Base-by-base conservation (phyloP, 2,113 vertebrate species). In the Daphoenositta chrysoptera region DNA sequence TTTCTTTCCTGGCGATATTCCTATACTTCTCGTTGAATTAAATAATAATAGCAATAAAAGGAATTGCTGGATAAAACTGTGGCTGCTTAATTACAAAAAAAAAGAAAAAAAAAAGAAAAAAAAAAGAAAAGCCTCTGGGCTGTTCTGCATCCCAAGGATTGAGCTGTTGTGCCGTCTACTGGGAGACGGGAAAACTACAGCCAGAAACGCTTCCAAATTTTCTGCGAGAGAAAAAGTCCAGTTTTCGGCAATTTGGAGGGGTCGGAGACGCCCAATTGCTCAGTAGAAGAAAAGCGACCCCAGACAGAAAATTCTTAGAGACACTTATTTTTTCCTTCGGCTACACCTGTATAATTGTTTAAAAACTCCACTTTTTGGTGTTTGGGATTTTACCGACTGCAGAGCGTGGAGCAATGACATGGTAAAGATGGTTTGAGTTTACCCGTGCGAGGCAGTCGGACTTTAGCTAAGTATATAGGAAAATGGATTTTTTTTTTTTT, bases 101-200 rank as follows among this genome's bases (percentile, higher is more conserved):
- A 91, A 95, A n/a, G n/a, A n/a, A 84, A 56, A 58, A 37, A 30
- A 24, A 84, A 88, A 64, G 79, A 83, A 89, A 86, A 58, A 9
- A 18, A 51, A 87, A 47, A 80, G 73, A 57, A 83, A 96, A 76
- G 85, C 79, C 21, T 39, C 64, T 54, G 47, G 84, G 51, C 51
- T 73, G 92, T 75, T 96, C 77, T 45, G 92, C 72, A 56, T 85
- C 88, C 78, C 95, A 98, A 98, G 98, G 96, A 97, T 99, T 98
- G 98, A 98, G 98, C 98, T 98, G 98, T 98, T 98, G 98, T 98
- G 99, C 99, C 99, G 98, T 98, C 99, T 99, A 98, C 99, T 98
- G 99, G 98, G 95, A 84, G 80, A 93, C 72, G 31, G 65, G 53
- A 94, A 96, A 98, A 98, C 95, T 98, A 94, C 98, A 98, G 93